A percentile compares a stretch with the other conserved stretches of the same genome.
phyloP scores from a whole-genome alignment of 2,113 vertebrate genomes.

The Cebidichthys violaceus region DNA sequence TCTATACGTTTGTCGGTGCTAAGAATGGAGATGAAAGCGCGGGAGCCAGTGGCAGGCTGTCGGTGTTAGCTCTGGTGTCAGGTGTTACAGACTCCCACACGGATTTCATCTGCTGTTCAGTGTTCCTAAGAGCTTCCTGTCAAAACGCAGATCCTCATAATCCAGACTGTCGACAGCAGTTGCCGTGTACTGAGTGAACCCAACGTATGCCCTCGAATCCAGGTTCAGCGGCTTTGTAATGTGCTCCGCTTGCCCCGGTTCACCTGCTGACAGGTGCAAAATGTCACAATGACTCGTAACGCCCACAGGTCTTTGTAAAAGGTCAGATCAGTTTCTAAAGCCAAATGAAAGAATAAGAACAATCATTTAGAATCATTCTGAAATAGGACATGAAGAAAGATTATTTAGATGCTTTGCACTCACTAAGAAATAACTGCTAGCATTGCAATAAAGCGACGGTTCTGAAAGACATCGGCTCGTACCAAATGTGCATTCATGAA shows the following conservation, averaged over 20 bases:
- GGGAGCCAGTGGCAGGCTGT: conserved; percentile 33
- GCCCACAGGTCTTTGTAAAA: background rate
- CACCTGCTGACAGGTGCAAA: background rate
- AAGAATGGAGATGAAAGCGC: conserved; percentile 49
- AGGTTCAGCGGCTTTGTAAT: background rate
- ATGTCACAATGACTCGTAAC: background rate
- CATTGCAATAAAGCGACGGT: background rate
- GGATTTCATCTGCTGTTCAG: conserved; percentile 43
- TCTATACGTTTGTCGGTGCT: conserved; percentile 13
- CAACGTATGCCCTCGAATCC: background rate
- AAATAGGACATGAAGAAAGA: background rate
- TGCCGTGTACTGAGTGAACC: conserved; percentile 36
- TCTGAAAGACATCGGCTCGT: background rate
- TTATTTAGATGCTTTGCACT: background rate
- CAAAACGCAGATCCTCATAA: conserved; percentile 55
- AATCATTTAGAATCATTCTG: background rate
- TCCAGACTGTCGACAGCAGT: conserved; percentile 37
- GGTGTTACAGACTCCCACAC: conserved; percentile 45
- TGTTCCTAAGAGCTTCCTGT: conserved; percentile 43
- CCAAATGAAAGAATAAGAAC: background rate
- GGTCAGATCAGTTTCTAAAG: background rate
- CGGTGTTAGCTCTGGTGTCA: conserved; percentile 52
- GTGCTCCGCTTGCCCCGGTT: background rate
- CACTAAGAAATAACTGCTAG: background rate
- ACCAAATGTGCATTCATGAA: background rate